Base-by-base conservation (phyloP, 2,888 invertebrate species). In the Drosophila trichaetosa region DNA sequence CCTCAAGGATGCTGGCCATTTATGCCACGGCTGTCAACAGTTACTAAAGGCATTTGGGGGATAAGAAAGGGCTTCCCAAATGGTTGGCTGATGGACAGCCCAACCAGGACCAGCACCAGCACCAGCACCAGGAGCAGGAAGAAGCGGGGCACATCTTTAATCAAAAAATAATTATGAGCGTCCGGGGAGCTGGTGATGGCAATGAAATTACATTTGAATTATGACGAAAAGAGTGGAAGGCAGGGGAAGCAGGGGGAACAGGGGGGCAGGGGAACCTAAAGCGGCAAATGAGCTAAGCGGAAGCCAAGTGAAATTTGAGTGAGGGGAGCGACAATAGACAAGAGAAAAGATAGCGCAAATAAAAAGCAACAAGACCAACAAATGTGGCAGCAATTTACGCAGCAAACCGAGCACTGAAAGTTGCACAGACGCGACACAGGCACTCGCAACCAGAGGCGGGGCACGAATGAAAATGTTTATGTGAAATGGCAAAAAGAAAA, bases 161-260 rank as follows among this genome's bases (percentile, higher is more conserved):
- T 90, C 91, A 89, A 90, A 89, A 90, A 88, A 90, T 90, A 90
- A 89, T 89, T 90, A 90, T 84, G 90, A 79, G 79, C 73, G 77
- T 78, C 88, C 66, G 57, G 89, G 85, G 81, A 87, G 74, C 72
- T 79, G 66, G 52, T 57, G 71, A 57, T 71, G 70, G 71, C 77
- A 73, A 76, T 80, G 72, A 89, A 87, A 87, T 89, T 83, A 89
- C 82, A 82, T 90, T 90, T 90, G 82, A 90, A 90, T 90, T 87
- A 87, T 87, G 90, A 73, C 71, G 49, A 64, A 57, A 66, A 34
- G 48, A 53, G 61, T 66, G 63, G 21, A 34, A 58, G 1, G 7
- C 46, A 24, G 49, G 16, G 13, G 4, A n/a, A 11, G 51, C 31
- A 0, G 8, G 8, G 31, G 8, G 18, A 7, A 7, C 11, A 21